Evolutionary conservation across 2,797 vertebrate species (phyloP).

Genomic region (Oophaga sylvatica): DNA sequence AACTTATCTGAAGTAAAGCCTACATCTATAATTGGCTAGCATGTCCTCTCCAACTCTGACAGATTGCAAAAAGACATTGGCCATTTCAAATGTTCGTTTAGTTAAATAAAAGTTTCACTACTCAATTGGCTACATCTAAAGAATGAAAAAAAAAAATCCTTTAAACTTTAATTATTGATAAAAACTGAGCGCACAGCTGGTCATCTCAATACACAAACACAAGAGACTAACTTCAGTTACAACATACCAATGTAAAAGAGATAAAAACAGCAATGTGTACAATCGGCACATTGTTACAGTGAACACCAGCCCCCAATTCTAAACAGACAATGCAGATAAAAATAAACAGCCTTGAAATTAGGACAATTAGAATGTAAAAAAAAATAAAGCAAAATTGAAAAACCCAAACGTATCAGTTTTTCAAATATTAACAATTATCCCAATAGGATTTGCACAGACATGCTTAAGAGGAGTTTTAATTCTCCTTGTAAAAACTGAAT

Average conservation of each 20-base stretch:
- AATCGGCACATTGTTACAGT: conserved; percentile 55
- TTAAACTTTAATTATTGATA: conserved; percentile 54
- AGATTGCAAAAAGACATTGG: conserved; percentile 35
- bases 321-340: conserved; percentile 49
- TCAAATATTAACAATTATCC: conserved; percentile 27
- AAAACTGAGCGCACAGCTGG: conserved; percentile 54
- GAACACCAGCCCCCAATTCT: conserved; percentile 45
- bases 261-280: conserved; percentile 60
- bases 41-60: conserved; percentile 8
- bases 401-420: conserved; percentile 24
- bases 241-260: conserved; percentile 60
- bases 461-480: conserved; percentile 41
- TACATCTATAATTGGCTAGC: background rate
- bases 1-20: background rate
- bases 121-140: conserved; percentile 48
- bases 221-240: conserved; percentile 56
- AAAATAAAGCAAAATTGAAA: background rate
- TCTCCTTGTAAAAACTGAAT: conserved; percentile 34
- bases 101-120: conserved; percentile 37
- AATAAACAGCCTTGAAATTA: background rate
- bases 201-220: conserved; percentile 58
- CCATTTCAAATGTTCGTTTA: conserved; percentile 21
- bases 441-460: conserved; percentile 30
- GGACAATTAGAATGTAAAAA: background rate
- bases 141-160: conserved; percentile 43